phyloP scores from a whole-genome alignment of 2,888 invertebrate species.

The Philereme vetulata region DNA sequence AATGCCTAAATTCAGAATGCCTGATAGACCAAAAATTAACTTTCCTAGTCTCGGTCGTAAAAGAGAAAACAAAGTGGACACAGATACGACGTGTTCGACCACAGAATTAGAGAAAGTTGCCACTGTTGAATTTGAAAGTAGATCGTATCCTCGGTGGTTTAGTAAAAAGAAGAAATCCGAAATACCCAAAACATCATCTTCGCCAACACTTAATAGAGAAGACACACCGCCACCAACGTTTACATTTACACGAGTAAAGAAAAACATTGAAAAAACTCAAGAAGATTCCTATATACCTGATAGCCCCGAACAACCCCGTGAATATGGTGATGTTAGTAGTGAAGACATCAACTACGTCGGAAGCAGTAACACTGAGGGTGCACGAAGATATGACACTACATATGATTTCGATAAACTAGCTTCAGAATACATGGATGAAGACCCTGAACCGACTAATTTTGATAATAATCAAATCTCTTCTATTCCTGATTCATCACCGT shows the following conservation, averaged over 20 bases:
- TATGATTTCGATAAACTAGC: constrained; percentile 84
- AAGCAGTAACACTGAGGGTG: constrained; percentile 62
- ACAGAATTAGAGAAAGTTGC: constrained; percentile 72
- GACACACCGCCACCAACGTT: constrained; percentile 85
- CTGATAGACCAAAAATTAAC: constrained; percentile 85
- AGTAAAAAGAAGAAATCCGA: constrained; percentile 74
- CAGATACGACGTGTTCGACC: constrained; percentile 66
- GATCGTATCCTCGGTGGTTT: constrained; percentile 91
- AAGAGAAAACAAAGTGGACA: constrained; percentile 68
- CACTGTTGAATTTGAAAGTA: constrained; percentile 88
- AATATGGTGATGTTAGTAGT: constrained; percentile 74
- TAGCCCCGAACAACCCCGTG: constrained; percentile 72
- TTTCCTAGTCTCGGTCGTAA: constrained; percentile 85
- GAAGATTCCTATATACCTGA: constrained; percentile 70
- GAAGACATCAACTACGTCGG: constrained; percentile 52
- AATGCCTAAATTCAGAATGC: constrained; percentile 82
- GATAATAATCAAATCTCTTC: constrained; percentile 56
- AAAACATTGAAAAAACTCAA: constrained; percentile 65
- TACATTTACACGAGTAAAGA: constrained; percentile 86
- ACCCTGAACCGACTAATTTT: constrained; percentile 49
- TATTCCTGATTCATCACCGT: constrained; percentile 65
- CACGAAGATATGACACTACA: constrained; percentile 65
- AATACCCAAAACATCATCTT: constrained; percentile 79
- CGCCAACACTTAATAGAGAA: constrained; percentile 78
- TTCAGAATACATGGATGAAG: constrained; percentile 83